Evolutionary conservation across 2,888 invertebrate genomes (phyloP).

Genomic region (Chymomyza procnemis): DNA sequence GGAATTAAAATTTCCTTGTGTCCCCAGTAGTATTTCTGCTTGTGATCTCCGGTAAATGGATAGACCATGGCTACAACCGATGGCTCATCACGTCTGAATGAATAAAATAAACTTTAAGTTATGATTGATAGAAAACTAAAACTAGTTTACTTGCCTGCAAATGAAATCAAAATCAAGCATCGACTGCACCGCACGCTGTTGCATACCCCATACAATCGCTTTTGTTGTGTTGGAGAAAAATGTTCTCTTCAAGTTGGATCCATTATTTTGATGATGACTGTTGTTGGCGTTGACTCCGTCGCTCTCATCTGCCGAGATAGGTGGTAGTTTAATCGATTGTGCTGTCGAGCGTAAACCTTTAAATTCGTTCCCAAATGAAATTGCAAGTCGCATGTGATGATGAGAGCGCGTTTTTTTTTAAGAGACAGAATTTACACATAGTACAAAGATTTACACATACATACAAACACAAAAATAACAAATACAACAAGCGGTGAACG

Average conservation of each 20-base stretch:
- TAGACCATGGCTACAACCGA: slow-evolving; percentile 98
- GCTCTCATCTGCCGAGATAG: slow-evolving; percentile 78
- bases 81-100: slow-evolving; percentile 91
- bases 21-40: slow-evolving; percentile 99
- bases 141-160: slow-evolving; percentile 72
- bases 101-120: neutral
- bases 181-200: slow-evolving; percentile 93
- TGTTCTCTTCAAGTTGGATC: slow-evolving; percentile 77
- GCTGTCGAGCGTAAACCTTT: slow-evolving; percentile 76
- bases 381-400: slow-evolving; percentile 43
- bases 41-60: slow-evolving; percentile 98
- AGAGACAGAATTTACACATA: slow-evolving; percentile 14
- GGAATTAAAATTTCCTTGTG: slow-evolving; percentile 97
- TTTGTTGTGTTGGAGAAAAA: slow-evolving; percentile 91
- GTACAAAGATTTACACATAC: slow-evolving; percentile 8
- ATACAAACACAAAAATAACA: slow-evolving; percentile 23
- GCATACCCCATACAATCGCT: slow-evolving; percentile 99
- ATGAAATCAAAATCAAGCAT: slow-evolving; percentile 79
- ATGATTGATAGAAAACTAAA: neutral
- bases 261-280: slow-evolving; percentile 60
- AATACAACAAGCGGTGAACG: neutral
- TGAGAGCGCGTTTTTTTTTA: slow-evolving; percentile 19
- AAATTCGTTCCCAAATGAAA: slow-evolving; percentile 48
- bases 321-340: slow-evolving; percentile 79
- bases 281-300: slow-evolving; percentile 42